Base-by-base conservation (phyloP, 1,140 invertebrate genomes). In the Heliothis virescens region DNA sequence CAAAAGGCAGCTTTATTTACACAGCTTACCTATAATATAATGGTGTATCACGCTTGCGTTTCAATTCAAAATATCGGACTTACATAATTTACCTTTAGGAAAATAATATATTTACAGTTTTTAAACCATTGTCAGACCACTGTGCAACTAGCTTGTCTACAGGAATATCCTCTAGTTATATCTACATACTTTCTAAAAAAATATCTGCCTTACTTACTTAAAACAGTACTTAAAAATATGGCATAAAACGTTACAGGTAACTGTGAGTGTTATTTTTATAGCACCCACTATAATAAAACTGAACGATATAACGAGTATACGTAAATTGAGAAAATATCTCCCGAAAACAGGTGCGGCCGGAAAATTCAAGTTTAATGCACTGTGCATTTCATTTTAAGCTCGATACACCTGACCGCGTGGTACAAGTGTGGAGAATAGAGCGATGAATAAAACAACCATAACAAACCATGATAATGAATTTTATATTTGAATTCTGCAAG, bases 331-430 rank as follows among this genome's bases (percentile, higher is more conserved):
- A 81, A 81, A 77, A 81, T 74, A 57, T 72, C 74, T 55, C 59
- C 83, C 79, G 80, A 82, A 72, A 86, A 88, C 90, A 91, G 90
- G 91, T 92, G 91, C 86, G 86, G 71, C 55, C 82, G 86, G 85
- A 86, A 86, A 90, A 91, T 91, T 90, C 91, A 87, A 89, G 89
- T 89, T 91, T 91, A 91, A 91, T 90, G 88, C 85, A 85, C 83
- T 87, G 87, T 86, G 85, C 87, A 85, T 87, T 91, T 90, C 87
- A 87, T 89, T 91, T 89, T 80, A 78, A 69, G 83, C 84, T 82
- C 84, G 83, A 77, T 84, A 84, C 83, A 83, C 82, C 79, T 82
- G 18, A 21, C 67, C 72, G 67, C 78, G 50, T 80, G 73, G 76
- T 48, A 1, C 78, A 84, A 85, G 83, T 52, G 7, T 79, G 55